These are phyloP conservation scores for Ernsta delagoae DNA, from an alignment of 2,888 invertebrate genomes.

Conservation along the genomic window DNA sequence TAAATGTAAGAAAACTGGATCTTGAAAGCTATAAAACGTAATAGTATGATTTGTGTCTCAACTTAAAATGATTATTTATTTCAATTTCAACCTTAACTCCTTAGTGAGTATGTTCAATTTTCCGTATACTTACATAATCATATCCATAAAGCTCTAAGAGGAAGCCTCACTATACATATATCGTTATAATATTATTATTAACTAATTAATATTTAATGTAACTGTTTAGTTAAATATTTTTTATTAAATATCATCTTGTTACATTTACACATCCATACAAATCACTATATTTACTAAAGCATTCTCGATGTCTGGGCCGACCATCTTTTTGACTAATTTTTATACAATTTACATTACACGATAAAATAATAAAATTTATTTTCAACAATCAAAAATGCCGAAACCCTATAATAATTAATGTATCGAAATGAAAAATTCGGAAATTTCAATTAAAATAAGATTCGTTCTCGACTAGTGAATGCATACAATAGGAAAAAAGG, in stretches of 20 bases:
- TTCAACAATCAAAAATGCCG: conserved; percentile 31
- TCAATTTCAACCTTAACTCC: conserved; percentile 65
- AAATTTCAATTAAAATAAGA: conserved; percentile 26
- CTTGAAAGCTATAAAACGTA: conserved; percentile 13
- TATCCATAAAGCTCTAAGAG: conserved; percentile 81
- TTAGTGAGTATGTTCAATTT: conserved; percentile 80
- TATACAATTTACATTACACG: conserved; percentile 53
- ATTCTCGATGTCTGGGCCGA: conserved; percentile 72
- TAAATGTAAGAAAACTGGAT: conserved; percentile 20
- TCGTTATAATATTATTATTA: conserved; percentile 44
- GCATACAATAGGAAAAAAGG: conserved; percentile 28
- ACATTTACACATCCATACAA: conserved; percentile 80
- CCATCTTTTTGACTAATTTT: conserved; percentile 50
- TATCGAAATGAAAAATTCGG: conserved; percentile 18
- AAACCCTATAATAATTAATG: conserved; percentile 22
- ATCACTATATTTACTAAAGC: conserved; percentile 69
- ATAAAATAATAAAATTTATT: conserved; percentile 27
- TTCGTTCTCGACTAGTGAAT: conserved; percentile 37
- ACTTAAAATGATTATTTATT: conserved; percentile 60
- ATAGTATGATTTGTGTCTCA: conserved; percentile 40
- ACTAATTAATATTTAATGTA: conserved; percentile 50
- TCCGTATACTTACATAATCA: conserved; percentile 80
- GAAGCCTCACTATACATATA: conserved; percentile 82
- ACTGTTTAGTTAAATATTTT: conserved; percentile 63
- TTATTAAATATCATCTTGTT: conserved; percentile 74